phyloP scores from a whole-genome alignment of 2,797 vertebrate genomes.

The Rhadinocentrus ornatus region DNA sequence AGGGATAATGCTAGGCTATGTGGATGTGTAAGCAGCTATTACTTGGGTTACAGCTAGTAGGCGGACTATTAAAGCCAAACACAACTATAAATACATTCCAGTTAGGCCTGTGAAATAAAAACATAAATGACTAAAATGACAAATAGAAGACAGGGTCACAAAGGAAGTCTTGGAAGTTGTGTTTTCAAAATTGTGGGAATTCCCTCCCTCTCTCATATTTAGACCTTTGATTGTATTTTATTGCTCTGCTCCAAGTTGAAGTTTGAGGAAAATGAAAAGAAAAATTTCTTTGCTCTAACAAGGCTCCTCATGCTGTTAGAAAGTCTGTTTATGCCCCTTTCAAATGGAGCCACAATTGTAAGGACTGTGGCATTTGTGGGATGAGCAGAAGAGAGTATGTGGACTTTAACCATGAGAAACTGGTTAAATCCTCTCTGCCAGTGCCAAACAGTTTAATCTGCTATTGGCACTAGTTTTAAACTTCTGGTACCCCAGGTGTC shows the following conservation, averaged over 20 bases:
- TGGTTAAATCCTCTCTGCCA: no score
- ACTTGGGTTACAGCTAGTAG: slow-evolving; percentile 48
- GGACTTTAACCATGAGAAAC: no score
- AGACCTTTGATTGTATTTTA: background rate
- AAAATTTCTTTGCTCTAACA: no score
- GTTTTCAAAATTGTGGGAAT: background rate
- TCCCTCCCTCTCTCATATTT: background rate
- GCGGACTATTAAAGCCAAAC: slow-evolving; percentile 44
- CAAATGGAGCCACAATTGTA: background rate
- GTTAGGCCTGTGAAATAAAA: slow-evolving; percentile 8
- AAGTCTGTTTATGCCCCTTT: background rate
- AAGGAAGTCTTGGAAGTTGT: background rate
- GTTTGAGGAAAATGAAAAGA: no score
- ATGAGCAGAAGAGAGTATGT: background rate
- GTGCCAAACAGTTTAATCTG: no score
- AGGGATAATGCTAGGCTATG: slow-evolving; percentile 68
- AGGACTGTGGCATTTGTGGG: background rate
- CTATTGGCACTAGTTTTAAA: no score
- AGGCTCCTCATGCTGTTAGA: no score
- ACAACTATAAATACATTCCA: slow-evolving; percentile 51
- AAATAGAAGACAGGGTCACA: background rate
- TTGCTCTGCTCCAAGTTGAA: background rate
- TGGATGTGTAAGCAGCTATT: slow-evolving; percentile 59
- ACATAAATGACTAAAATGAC: background rate
- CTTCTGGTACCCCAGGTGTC: no score